These are phyloP conservation scores for Euzetes globulus DNA, from an alignment of 2,888 invertebrate genomes.

Conservation along the genomic window DNA sequence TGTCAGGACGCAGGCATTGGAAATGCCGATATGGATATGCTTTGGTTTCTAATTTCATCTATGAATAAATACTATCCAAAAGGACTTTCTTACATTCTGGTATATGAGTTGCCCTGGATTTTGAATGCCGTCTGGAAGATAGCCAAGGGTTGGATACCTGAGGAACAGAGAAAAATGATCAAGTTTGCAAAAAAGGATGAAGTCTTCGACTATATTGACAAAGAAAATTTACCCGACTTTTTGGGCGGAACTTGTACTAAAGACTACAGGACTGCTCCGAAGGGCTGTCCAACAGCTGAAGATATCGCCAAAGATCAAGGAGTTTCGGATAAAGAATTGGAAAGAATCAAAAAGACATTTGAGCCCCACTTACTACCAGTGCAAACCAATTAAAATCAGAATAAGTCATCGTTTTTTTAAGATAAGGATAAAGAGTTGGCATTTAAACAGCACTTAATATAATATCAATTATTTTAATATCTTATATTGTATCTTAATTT, in stretches of 20 bases:
- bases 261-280: slow-evolving; percentile 32
- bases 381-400: background rate
- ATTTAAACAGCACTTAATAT: too few species aligned
- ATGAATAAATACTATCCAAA: slow-evolving; percentile 83
- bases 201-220: slow-evolving; percentile 27
- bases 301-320: slow-evolving; percentile 31
- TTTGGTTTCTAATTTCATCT: slow-evolving; percentile 72
- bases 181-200: slow-evolving; percentile 29
- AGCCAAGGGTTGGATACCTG: slow-evolving; percentile 33
- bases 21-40: slow-evolving; percentile 70
- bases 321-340: slow-evolving; percentile 21
- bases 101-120: slow-evolving; percentile 38
- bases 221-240: slow-evolving; percentile 34
- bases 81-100: slow-evolving; percentile 39
- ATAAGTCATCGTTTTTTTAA: too few species aligned
- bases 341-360: slow-evolving; percentile 29
- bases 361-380: slow-evolving; percentile 7
- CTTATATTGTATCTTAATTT: too few species aligned
- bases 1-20: slow-evolving; percentile 21
- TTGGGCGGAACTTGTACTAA: slow-evolving; percentile 28
- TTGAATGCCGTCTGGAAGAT: slow-evolving; percentile 35
- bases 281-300: slow-evolving; percentile 31
- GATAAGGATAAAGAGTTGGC: too few species aligned
- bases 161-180: slow-evolving; percentile 29
- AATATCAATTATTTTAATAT: too few species aligned